phyloP scores from a whole-genome alignment of 2,797 vertebrate species.

The Oreochromis mossambicus region DNA sequence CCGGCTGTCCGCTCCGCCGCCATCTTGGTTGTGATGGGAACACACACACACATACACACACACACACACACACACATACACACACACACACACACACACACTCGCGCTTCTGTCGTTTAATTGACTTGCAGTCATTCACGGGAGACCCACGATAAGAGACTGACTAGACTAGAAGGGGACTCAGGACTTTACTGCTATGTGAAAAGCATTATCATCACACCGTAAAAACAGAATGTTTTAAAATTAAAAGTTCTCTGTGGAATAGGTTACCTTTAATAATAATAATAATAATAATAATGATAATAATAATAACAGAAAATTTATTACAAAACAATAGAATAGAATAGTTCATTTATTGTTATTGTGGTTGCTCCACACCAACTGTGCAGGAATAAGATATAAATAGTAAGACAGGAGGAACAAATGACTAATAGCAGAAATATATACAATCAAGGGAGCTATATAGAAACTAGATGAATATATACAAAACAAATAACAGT shows the following conservation, averaged over 20 bases:
- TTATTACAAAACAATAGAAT: not conserved
- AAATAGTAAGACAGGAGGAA: too few species aligned
- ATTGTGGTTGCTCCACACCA: not conserved
- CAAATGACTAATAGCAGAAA: too few species aligned
- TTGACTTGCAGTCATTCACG: not conserved
- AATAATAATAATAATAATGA: not conserved
- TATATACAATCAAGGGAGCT: not conserved
- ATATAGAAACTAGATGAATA: not conserved
- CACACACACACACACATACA: not conserved
- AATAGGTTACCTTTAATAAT: not conserved
- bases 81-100: too few species aligned
- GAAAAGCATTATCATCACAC: not conserved
- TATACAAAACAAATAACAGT: not conserved
- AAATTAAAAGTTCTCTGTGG: not conserved
- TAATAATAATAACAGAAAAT: not conserved
- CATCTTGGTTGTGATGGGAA: conserved; percentile 71
- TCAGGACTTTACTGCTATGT: not conserved
- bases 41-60: accelerated
- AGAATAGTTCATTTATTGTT: not conserved
- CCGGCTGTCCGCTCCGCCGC: conserved; percentile 64
- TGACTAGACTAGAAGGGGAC: not conserved
- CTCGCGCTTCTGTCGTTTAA: not conserved
- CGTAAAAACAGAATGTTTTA: not conserved
- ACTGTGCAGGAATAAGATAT: not conserved
- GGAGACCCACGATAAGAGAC: not conserved